Evolutionary conservation across 1,140 invertebrate species (phyloP).

Genomic region (Heliothis virescens): DNA sequence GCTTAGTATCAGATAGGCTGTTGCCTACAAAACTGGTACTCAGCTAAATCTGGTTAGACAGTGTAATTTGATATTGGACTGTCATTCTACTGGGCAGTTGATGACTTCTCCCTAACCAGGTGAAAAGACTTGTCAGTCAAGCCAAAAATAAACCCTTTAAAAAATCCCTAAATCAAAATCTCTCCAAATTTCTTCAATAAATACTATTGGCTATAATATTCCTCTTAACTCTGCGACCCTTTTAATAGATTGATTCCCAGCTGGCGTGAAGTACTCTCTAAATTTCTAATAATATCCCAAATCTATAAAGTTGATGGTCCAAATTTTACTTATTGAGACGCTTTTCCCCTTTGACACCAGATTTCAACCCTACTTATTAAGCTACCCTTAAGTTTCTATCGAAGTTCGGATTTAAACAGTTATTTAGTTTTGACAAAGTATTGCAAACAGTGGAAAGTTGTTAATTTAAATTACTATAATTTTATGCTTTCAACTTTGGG

Average conservation of each 20-base stretch:
- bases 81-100: too few relatives aligned
- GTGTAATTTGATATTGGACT: too few relatives aligned
- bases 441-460: background rate
- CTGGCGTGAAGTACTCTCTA: background rate
- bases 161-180: background rate
- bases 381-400: background rate
- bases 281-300: background rate
- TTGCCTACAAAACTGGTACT: too few relatives aligned
- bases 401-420: background rate
- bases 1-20: too few relatives aligned
- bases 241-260: background rate
- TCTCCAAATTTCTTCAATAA: background rate
- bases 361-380: background rate
- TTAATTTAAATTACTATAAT: background rate
- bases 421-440: background rate
- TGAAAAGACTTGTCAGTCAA: background rate
- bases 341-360: background rate
- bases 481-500: background rate
- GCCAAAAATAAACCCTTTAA: background rate
- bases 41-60: too few relatives aligned
- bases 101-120: too few relatives aligned
- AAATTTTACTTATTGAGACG: constrained; percentile 9
- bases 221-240: background rate
- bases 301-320: background rate
- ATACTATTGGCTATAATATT: background rate